Percentiles rank a stretch among this genome's conserved stretches.
Evolutionary conservation across 2,797 vertebrate species (phyloP).

Genomic region (Esox lucius): DNA sequence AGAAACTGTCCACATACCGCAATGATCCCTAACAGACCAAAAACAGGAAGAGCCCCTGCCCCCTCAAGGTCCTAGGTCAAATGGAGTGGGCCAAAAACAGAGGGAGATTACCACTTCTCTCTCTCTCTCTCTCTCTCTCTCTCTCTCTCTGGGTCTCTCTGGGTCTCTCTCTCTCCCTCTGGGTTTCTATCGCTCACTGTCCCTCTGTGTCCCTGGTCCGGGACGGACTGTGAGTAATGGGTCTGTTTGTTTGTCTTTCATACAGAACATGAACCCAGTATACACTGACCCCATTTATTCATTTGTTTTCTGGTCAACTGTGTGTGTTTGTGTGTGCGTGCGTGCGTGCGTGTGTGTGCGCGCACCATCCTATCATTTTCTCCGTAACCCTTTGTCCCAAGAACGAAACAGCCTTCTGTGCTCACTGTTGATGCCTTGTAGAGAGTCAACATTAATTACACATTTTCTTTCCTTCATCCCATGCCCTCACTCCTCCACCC

Average conservation of each 20-base stretch:
- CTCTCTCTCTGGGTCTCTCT: neutral
- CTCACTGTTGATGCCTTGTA: neutral
- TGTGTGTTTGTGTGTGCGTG: neutral
- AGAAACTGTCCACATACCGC: neutral
- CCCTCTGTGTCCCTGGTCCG: neutral
- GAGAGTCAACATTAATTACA: neutral
- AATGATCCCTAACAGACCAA: neutral
- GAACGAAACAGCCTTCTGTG: neutral
- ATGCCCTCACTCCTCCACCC: neutral
- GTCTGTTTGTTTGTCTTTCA: neutral
- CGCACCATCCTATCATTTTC: neutral
- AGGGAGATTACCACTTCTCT: neutral
- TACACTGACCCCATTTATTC: neutral
- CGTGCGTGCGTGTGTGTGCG: neutral
- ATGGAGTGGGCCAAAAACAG: neutral
- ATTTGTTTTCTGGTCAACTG: neutral
- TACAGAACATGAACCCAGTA: conserved; percentile 2
- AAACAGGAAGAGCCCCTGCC: neutral
- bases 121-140: neutral
- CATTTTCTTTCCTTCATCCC: neutral
- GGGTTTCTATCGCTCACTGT: too few species aligned
- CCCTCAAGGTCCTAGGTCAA: neutral
- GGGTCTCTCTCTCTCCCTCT: neutral
- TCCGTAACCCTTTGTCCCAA: neutral
- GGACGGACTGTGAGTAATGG: neutral